Conservation (phyloP, 2,113 vertebrate species). For the Otus sunia region DNA sequence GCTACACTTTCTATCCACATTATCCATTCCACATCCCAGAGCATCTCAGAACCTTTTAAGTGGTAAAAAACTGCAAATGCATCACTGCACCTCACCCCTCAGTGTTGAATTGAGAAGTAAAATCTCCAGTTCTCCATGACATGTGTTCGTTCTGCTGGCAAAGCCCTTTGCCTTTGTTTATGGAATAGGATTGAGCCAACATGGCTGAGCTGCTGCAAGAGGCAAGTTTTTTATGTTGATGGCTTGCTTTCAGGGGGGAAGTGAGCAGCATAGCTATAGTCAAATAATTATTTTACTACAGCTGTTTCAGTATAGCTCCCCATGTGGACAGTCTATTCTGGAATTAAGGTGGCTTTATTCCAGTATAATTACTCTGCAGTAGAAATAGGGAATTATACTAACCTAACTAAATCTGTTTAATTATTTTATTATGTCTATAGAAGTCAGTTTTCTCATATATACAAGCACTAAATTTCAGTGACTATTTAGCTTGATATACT, state of each 20-base stretch:
- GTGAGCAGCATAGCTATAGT: not conserved
- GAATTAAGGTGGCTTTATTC: conserved; percentile 49
- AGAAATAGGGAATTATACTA: not conserved
- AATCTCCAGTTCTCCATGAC: not conserved
- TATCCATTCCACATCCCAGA: not conserved
- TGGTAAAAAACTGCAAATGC: not conserved
- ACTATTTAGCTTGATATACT: not conserved
- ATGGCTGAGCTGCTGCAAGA: not conserved
- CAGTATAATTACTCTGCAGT: not conserved
- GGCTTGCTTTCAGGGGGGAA: not conserved
- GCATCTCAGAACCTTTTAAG: not conserved
- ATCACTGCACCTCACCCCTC: not conserved
- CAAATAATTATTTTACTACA: conserved; percentile 47
- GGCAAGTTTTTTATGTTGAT: not conserved
- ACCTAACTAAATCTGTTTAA: conserved; percentile 9
- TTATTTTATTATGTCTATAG: not conserved
- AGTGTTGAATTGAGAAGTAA: not conserved
- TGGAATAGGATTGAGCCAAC: not conserved
- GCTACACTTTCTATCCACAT: not conserved
- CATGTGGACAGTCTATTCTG: not conserved
- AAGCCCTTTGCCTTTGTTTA: not conserved
- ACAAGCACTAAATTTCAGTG: not conserved
- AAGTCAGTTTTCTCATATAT: not conserved
- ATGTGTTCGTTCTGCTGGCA: not conserved
- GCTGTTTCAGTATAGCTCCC: conserved; percentile 26